A percentile compares a stretch with the other conserved stretches of the same genome.
Evolutionary conservation across 2,797 vertebrate genomes (phyloP).

Genomic region (Scolopax rusticola): DNA sequence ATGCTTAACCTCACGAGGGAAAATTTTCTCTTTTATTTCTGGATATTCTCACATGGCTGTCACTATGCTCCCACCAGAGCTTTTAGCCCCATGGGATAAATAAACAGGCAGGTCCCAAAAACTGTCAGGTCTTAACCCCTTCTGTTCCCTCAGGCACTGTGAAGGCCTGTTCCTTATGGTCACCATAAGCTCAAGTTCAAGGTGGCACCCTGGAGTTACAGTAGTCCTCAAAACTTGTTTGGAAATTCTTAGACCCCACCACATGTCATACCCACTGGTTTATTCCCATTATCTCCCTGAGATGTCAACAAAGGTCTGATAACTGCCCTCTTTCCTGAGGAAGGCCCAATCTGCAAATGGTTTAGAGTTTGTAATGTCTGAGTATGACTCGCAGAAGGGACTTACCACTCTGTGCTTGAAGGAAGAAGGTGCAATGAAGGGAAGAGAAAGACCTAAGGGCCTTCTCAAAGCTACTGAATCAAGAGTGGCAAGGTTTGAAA

Average conservation of each 20-base stretch:
- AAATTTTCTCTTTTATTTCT: neutral
- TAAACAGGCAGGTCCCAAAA: neutral
- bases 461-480: neutral
- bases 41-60: neutral
- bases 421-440: neutral
- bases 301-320: neutral
- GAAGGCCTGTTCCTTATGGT: neutral
- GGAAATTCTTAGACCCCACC: neutral
- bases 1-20: neutral
- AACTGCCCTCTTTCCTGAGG: neutral
- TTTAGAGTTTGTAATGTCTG: neutral
- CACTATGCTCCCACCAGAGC: neutral
- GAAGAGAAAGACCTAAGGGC: neutral
- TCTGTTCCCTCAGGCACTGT: neutral
- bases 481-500: neutral
- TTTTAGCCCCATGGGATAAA: neutral
- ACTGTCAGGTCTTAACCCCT: neutral
- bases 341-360: neutral
- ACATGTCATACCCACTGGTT: neutral
- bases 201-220: neutral
- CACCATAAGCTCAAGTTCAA: neutral
- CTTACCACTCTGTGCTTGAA: neutral
- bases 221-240: neutral
- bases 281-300: neutral
- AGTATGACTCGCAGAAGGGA: neutral